Base-by-base conservation (phyloP, 2,113 vertebrate genomes). In the Urocynchramus pylzowi region DNA sequence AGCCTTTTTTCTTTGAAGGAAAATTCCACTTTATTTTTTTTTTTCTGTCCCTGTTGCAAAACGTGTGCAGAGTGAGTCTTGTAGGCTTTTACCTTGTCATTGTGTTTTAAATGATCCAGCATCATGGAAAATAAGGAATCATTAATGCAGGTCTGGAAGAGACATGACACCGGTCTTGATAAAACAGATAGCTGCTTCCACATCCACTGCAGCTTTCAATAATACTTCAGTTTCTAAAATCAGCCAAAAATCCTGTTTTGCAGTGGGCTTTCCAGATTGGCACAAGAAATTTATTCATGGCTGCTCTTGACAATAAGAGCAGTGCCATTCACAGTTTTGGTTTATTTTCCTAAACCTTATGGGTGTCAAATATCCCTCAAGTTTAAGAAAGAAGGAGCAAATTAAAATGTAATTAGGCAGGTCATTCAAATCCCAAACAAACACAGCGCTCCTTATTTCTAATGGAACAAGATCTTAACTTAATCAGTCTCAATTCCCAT, bases 341-440 rank as follows among this genome's bases (percentile, higher is more conserved):
- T 89, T 90, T 81, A 37, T 81, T 92, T 85, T 84, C 31, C 39
- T 95, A 26, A 78, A 71, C 79, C 28, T 87, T 39, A 20, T 30
- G 26, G 84, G 93, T 97, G 73, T 96, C 91, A 87, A 91, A 70
- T 97, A 89, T 78, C 91, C 42, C 30, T 80, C 28, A n/a, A 81
- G 86, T 92, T 95, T 77, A 84, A 95, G 52, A 71, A 64, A 71
- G 86, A 89, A 82, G 80, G 91, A 96, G 78, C 84, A 89, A 96
- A 97, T 97, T 96, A 97, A 96, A 95, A 89, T 92, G 89, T 95
- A 95, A 96, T 97, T 95, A 95, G 91, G 81, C 80, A 97, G 94
- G 93, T 97, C 94, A 97, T 96, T 96, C 86, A 97, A 97, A 97
- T 96, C 80, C 94, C n/a, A 14, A 92, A 92, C 91, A 93, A 87